phyloP scores from a whole-genome alignment of 2,888 invertebrate genomes.

The Apoda limacodes region DNA sequence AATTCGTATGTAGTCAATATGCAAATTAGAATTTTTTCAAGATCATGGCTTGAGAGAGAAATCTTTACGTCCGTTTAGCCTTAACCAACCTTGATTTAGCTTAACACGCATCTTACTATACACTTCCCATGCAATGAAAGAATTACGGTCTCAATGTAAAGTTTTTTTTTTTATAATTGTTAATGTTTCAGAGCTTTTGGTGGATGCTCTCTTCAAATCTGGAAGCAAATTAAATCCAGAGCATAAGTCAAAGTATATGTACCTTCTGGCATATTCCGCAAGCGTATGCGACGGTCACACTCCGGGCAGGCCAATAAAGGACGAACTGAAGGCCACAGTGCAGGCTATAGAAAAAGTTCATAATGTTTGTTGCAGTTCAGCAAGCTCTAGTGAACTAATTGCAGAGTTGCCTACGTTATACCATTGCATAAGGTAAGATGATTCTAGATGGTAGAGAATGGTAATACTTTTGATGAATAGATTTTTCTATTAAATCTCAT shows the following conservation, averaged over 20 bases:
- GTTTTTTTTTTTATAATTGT: too few species aligned
- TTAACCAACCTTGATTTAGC: too few species aligned
- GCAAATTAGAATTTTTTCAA: too few species aligned
- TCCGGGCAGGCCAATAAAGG: slow-evolving; percentile 82
- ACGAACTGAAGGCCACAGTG: slow-evolving; percentile 91
- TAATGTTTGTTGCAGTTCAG: slow-evolving; percentile 88
- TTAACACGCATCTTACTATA: too few species aligned
- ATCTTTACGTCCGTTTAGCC: too few species aligned
- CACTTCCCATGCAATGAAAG: too few species aligned
- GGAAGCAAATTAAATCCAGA: slow-evolving; percentile 96
- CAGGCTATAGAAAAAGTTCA: slow-evolving; percentile 94
- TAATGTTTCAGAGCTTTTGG: slow-evolving; percentile 81
- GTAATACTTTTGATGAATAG: too few species aligned
- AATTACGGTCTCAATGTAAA: too few species aligned
- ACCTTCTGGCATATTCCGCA: slow-evolving; percentile 92
- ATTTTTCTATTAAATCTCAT: too few species aligned
- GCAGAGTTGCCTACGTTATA: slow-evolving; percentile 92
- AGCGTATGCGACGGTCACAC: slow-evolving; percentile 85
- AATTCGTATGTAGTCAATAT: too few species aligned
- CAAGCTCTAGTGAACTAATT: slow-evolving; percentile 93
- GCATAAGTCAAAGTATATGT: slow-evolving; percentile 97
- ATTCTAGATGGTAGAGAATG: too few species aligned
- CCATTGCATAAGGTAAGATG: slow-evolving; percentile 82
- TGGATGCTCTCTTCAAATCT: slow-evolving; percentile 93
- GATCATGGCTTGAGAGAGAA: too few species aligned